A percentile compares a stretch with the other conserved stretches of the same genome.
These are phyloP conservation scores for Ahaetulla prasina DNA, from an alignment of 2,113 vertebrate genomes.

Conservation along the genomic window DNA sequence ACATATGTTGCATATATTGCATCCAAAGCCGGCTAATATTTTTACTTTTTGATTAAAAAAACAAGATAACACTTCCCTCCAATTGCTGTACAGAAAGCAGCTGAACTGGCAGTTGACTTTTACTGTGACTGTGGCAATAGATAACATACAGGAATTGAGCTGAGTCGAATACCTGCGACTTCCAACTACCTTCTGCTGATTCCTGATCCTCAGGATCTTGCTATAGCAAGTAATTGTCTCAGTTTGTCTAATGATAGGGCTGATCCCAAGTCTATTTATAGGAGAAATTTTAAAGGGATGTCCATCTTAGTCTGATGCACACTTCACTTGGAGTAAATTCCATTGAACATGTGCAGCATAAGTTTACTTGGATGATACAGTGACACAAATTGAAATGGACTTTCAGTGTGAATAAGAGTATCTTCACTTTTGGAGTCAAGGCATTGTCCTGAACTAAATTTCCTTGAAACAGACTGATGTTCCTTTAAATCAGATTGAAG, in stretches of 20 bases:
- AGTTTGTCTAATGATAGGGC: neutral
- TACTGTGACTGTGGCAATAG: neutral
- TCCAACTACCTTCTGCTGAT: neutral
- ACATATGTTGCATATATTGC: slow-evolving; percentile 7
- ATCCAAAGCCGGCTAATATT: neutral
- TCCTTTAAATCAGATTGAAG: neutral
- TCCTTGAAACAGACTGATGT: neutral
- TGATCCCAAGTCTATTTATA: neutral
- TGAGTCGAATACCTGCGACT: neutral
- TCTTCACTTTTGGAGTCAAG: neutral
- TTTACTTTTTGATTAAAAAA: neutral
- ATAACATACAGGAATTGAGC: neutral
- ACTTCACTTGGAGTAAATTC: neutral
- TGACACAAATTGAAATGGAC: neutral
- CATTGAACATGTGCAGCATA: neutral
- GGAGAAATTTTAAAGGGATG: slow-evolving; percentile 16
- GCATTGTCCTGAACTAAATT: neutral
- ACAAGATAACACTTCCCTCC: neutral
- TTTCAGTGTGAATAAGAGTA: neutral
- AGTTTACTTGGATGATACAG: neutral
- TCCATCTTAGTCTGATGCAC: neutral
- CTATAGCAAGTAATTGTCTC: neutral
- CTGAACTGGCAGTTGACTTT: neutral
- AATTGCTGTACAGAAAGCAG: neutral
- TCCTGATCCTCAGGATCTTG: neutral